Evolutionary conservation across 2,888 invertebrate species (phyloP).

Genomic region (Rhamnusium bicolor): DNA sequence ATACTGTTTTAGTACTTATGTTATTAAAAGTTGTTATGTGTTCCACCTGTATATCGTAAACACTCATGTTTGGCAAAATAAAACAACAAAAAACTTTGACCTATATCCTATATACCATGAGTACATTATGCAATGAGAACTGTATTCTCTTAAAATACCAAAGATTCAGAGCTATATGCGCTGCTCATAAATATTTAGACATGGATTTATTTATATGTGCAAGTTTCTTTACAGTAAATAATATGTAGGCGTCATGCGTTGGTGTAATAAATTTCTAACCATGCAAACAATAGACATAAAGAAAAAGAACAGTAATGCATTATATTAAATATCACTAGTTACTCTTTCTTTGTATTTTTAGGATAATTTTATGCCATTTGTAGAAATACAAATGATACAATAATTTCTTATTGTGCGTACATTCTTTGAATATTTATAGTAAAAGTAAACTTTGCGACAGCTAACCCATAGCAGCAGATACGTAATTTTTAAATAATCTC

Average conservation of each 20-base stretch:
- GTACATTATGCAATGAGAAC: not conserved
- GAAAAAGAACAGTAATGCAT: no score
- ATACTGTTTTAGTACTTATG: not conserved
- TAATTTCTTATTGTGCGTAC: no score
- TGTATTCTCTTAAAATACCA: not conserved
- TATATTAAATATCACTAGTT: no score
- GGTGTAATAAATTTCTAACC: not conserved
- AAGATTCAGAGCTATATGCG: not conserved
- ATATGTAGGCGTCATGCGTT: not conserved
- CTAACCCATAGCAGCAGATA: no score
- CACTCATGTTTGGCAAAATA: not conserved
- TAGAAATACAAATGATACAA: no score
- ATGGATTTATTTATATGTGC: not conserved
- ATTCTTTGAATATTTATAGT: no score
- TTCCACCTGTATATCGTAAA: conserved; percentile 10
- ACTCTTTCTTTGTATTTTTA: no score
- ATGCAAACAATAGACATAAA: no score
- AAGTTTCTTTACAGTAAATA: not conserved
- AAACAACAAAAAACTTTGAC: not conserved
- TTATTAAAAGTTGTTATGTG: not conserved
- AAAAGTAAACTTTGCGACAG: no score
- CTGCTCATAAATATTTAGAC: not conserved
- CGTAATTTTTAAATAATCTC: no score
- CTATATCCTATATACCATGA: not conserved
- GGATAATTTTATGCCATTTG: no score